Base-by-base conservation (phyloP, 2,797 vertebrate species). In the Coracias cyanogaster region DNA sequence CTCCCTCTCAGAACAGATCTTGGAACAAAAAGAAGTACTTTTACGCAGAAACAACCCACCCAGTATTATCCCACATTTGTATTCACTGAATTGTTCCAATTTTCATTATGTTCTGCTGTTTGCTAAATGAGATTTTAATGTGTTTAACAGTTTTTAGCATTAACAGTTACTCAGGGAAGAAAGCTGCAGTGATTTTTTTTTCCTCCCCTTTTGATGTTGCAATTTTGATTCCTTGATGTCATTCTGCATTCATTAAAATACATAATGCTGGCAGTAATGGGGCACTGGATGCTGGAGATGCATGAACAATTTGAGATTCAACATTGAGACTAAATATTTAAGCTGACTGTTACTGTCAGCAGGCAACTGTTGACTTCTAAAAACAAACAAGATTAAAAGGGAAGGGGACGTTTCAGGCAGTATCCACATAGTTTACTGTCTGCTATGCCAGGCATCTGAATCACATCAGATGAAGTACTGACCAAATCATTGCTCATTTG, bases 71-170 rank as follows among this genome's bases (percentile, higher is more conserved):
- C 65, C 67, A 96, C 91, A 97, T 98, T 98, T 96, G 93, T 89
- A 98, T 97, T 98, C 97, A 96, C 74, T 48, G 88, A 98, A 95
- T 72, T 97, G 51, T 90, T 93, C 89, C 94, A 95, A 91, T 97
- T 96, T 97, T 97, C 98, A 98, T 98, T 98, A 98, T 65, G 3
- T 96, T 97, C 87, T 97, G 96, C 96, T 98, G 93, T 97, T 98
- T 97, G 93, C 97, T 97, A 98, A 98, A 98, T 98, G 96, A 77
- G 96, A 97, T 98, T 98, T 98, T 98, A 98, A 98, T 97, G 97
- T 58, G 69, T 95, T 98, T 97, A 98, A 97, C 95, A 96, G 94
- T 98, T 98, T 98, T 97, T 93, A 96, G 78, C 96, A 95, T 97
- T 97, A 96, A 96, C 87, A 91, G 94, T 96, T 95, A 95, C 70